Conservation (phyloP, 2,113 vertebrate species). For the Rhinogobius similis region DNA sequence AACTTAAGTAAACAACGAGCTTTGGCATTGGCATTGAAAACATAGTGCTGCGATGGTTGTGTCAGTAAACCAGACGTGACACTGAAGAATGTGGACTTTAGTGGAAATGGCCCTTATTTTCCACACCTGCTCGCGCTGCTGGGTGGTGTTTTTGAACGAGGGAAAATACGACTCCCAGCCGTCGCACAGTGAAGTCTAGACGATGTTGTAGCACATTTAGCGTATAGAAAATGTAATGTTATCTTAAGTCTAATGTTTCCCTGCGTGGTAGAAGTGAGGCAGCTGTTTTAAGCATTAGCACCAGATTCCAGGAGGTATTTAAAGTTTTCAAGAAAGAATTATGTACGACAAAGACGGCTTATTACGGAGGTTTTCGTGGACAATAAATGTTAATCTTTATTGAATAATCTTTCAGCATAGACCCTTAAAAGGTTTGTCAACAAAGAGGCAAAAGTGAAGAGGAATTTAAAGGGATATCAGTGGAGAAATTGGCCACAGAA, state of each 20-base stretch:
- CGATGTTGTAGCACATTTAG: neutral
- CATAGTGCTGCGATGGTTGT: neutral
- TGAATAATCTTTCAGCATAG: neutral
- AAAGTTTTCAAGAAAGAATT: neutral
- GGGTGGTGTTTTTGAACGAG: neutral
- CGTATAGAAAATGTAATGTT: neutral
- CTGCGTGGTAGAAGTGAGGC: neutral
- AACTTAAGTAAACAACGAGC: neutral
- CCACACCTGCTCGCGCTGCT: neutral
- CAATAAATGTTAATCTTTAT: neutral
- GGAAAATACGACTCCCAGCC: neutral
- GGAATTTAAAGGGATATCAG: no score
- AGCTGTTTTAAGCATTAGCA: conserved; percentile 4
- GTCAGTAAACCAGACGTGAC: neutral
- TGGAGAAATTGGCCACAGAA: no score
- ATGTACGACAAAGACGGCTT: neutral
- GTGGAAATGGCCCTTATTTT: neutral
- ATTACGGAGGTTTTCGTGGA: neutral
- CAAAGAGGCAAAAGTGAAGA: no score
- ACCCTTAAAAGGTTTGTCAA: neutral
- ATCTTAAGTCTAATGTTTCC: neutral
- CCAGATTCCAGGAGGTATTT: neutral
- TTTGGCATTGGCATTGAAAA: neutral
- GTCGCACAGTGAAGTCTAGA: neutral
- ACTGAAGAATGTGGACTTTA: neutral